These are phyloP conservation scores for Himantopus leucocephalus DNA, from an alignment of 2,113 vertebrate species.

Conservation along the genomic window DNA sequence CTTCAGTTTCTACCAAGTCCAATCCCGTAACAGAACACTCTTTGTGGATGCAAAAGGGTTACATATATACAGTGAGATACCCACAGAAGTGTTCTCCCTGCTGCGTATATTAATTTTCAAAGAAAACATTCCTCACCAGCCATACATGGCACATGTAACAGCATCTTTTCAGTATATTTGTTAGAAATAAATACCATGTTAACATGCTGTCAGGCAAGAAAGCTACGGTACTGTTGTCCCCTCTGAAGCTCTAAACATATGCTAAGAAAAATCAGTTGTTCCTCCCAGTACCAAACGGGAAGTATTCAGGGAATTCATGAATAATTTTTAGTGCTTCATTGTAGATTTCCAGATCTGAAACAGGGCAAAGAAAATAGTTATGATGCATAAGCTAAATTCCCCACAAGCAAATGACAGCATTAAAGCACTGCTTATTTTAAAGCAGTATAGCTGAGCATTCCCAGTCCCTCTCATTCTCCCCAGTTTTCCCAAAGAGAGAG, in stretches of 20 bases:
- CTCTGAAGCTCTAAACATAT: not conserved
- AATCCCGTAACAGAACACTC: not conserved
- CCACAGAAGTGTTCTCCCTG: not conserved
- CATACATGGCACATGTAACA: not conserved
- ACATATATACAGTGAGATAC: not conserved
- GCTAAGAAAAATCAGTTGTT: constrained; percentile 71
- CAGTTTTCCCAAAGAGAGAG: not conserved
- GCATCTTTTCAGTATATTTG: not conserved
- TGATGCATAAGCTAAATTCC: not conserved
- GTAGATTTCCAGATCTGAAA: constrained; percentile 89
- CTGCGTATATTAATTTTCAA: not conserved
- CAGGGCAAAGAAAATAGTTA: not conserved
- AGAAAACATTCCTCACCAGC: not conserved
- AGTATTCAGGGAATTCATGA: constrained; percentile 90
- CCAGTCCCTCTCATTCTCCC: not conserved
- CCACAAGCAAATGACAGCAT: not conserved
- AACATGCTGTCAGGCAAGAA: not conserved
- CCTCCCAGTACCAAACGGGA: constrained; percentile 76
- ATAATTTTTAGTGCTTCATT: constrained; percentile 91
- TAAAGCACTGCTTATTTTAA: not conserved
- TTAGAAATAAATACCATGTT: not conserved
- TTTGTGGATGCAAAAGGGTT: not conserved
- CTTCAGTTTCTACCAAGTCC: not conserved
- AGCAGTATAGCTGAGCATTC: not conserved
- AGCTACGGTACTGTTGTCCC: not conserved